Conservation (phyloP, 2,113 vertebrate genomes). For the Grus americana region DNA sequence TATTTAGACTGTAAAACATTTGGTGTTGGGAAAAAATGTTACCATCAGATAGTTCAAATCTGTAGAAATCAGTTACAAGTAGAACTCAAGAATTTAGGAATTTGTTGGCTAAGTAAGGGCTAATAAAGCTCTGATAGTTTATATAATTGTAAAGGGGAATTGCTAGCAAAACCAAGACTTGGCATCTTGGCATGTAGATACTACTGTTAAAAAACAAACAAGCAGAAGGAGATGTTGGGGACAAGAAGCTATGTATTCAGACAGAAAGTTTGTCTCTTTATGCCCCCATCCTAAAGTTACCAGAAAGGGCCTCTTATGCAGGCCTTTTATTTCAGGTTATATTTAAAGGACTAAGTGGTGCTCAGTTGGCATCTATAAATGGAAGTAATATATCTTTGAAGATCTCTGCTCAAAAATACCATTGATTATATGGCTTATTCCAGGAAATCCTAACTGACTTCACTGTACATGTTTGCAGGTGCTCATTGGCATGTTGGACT, state of each 20-base stretch:
- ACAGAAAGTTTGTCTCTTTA: background rate
- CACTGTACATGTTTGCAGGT: background rate
- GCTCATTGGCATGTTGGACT: background rate
- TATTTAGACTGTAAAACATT: background rate
- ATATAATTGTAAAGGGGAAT: background rate
- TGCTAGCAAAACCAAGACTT: background rate
- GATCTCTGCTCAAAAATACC: background rate
- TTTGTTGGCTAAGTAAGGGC: background rate
- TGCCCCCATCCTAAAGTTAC: background rate
- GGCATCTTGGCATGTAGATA: background rate
- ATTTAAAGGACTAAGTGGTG: background rate
- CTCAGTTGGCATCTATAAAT: background rate
- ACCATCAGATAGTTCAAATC: background rate
- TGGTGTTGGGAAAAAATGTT: background rate
- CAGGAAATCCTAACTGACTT: background rate
- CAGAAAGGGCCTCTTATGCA: background rate
- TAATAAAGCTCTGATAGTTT: background rate
- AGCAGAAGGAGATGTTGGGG: background rate
- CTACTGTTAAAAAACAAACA: background rate
- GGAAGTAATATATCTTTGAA: background rate
- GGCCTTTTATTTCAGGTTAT: conserved; percentile 10
- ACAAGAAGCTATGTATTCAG: background rate
- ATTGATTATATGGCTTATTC: background rate
- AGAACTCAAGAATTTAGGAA: background rate
- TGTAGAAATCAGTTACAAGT: background rate